phyloP scores from a whole-genome alignment of 2,888 invertebrate species.

The Phrixothrix hirtus region DNA sequence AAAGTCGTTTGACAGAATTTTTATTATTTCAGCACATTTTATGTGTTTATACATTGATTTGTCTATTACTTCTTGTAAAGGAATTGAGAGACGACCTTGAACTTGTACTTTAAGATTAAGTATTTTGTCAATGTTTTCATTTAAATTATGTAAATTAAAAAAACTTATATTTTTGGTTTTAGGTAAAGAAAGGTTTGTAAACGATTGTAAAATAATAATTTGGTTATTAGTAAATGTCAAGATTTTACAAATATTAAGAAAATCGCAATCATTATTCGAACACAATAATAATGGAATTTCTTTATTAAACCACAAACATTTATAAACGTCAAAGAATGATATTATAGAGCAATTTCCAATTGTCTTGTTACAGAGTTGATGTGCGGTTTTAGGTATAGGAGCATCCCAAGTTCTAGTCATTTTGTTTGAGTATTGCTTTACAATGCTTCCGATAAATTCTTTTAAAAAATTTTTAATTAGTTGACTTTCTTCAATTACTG shows the following conservation, averaged over 20 bases:
- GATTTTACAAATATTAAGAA: conserved; percentile 1
- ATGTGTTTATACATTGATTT: neutral
- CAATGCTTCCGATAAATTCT: neutral
- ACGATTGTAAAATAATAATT: neutral
- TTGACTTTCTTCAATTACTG: neutral
- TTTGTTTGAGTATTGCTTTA: neutral
- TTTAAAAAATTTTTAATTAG: neutral
- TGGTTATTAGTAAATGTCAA: neutral
- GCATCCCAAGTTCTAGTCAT: neutral
- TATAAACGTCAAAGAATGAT: conserved; percentile 4
- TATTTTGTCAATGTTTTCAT: neutral
- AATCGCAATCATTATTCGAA: neutral
- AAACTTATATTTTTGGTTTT: neutral
- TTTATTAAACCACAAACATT: conserved; percentile 5
- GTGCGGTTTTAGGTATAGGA: too few relatives aligned
- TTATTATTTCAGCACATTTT: conserved; percentile 7
- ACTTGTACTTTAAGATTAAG: neutral
- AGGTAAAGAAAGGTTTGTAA: too few relatives aligned
- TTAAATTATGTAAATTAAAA: neutral
- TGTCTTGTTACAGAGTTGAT: neutral
- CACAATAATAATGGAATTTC: conserved; percentile 6
- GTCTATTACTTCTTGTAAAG: neutral
- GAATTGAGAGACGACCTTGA: neutral
- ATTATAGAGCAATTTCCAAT: neutral
- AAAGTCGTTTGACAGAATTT: conserved; percentile 2